Base-by-base conservation (phyloP, 2,888 invertebrate species). In the Drosophila pseudotakahashii region DNA sequence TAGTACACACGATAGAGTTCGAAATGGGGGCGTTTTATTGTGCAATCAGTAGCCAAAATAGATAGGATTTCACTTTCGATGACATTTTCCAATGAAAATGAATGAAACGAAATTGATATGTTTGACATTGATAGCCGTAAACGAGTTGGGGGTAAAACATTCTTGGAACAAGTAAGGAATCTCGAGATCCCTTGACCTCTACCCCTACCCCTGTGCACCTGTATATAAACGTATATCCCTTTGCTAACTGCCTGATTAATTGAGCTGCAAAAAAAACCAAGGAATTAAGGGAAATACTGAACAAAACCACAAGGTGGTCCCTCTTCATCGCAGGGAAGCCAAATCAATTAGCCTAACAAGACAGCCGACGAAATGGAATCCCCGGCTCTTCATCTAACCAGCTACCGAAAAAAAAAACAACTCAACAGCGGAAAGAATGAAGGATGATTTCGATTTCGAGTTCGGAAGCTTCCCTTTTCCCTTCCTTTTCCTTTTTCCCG, bases 301-400 rank as follows among this genome's bases (percentile, higher is more conserved):
- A 72, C 48, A 71, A 71, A 82, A 75, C 64, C 78, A 64, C 86
- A 80, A 77, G 88, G 82, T 82, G 82, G 82, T 82, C 82, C 68
- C 61, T 7, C 61, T 7, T 37, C 42, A 39, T 36, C 36, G 54
- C 26, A 76, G 70, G 60, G 66, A 67, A 44, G 66, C 67, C 76
- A 84, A 83, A 81, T 90, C 91, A 90, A 90, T 90, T 90, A 90
- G 90, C 89, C 89, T 84, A 90, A 90, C 91, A 88, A 90, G 90
- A 81, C 88, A 88, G 72, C 52, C 75, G 52, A 81, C 9, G 48
- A 26, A 63, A 63, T 62, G 76, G 79, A 77, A 58, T 45, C 34
- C 34, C 16, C 48, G 30, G 26, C 30, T 45, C 41, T 7, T 45
- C 53, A 32, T 71, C 70, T 71, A 71, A 73, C 70, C 73, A 45